Percentiles rank a stretch among this genome's conserved stretches.
phyloP scores from a whole-genome alignment of 1,140 invertebrate species.

The Ips typographus region DNA sequence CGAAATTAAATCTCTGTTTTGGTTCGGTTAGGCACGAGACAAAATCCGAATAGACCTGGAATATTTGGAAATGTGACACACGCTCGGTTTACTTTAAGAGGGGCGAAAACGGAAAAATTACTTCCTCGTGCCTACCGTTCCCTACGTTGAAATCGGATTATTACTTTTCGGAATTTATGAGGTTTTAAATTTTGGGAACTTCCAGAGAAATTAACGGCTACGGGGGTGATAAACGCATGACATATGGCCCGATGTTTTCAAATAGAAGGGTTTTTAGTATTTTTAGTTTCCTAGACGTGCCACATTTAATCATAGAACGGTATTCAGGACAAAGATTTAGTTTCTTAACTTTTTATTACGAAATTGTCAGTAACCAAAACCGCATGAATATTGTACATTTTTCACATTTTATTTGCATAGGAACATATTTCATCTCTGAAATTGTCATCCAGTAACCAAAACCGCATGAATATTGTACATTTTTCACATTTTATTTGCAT shows the following conservation, averaged over 20 bases:
- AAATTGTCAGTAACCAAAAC: no score
- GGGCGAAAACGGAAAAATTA: conserved; percentile 33
- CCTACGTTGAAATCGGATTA: conserved; percentile 22
- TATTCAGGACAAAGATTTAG: no score
- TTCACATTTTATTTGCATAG: no score
- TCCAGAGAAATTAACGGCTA: conserved; percentile 13
- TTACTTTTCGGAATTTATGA: conserved; percentile 24
- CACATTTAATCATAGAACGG: no score
- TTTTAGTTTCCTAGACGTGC: not conserved
- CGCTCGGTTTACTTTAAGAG: conserved; percentile 27
- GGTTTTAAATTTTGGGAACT: conserved; percentile 9
- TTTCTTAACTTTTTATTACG: no score
- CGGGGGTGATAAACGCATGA: not conserved
- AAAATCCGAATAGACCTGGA: conserved; percentile 27
- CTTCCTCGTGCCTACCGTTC: conserved; percentile 26
- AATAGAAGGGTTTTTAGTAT: not conserved
- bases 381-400: no score
- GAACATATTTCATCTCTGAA: no score
- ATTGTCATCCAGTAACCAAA: no score
- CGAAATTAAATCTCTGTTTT: conserved; percentile 31
- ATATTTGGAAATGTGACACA: conserved; percentile 35
- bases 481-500: no score
- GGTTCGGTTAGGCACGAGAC: conserved; percentile 32
- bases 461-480: no score
- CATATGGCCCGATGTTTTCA: conserved; percentile 1